Evolutionary conservation across 2,888 invertebrate genomes (phyloP), one percentile per base, ranked within the genome.

Genomic region (Cryptocephalus moraei): DNA sequence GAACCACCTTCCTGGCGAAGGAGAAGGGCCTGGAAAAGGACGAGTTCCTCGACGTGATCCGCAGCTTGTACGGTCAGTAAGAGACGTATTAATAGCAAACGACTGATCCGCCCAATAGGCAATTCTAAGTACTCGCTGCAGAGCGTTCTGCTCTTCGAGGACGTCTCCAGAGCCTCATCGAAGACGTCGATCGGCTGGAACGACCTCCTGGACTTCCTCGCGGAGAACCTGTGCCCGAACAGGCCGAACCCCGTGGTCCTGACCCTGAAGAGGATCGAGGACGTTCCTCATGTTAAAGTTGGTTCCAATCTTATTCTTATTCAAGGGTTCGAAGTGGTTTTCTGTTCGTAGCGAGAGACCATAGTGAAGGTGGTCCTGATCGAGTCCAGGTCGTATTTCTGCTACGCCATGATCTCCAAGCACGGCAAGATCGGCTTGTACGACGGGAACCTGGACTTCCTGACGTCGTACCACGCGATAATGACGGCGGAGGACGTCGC

Each of bases 391-490:
- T 72, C 72, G n/a, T 74, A 76, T 8, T 81, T 81, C 62, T 80
- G 80, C 58, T 81, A 80, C 58, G 77, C 75, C 1, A 70, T 75
- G 0, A 70, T 81, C 12, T 75, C 80, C 0, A 75, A 75, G 47
- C 75, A 78, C 4, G 82, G 82, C 0, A 67, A 75, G 14, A 74
- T 80, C 0, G 80, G 79, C 0, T 64, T 81, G 1, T 81, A 80
- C 63, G 75, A 75, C 54, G 79, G 76, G 0, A 70, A 73, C n/a
- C 56, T 80, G 47, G 67, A 69, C 12, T 69, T 78, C 12, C 58
- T 79, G 33, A 69, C 73, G 31, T 69, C 73, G 0, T 80, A 80
- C 52, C 62, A 66, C 39, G 69, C 75, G 8, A 76, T 79, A 49
- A 75, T 77, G 60, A 75, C 75, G 4, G 66, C 76, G 45, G 74